phyloP scores from a whole-genome alignment of 2,797 vertebrate genomes.

The Octomys mimax region DNA sequence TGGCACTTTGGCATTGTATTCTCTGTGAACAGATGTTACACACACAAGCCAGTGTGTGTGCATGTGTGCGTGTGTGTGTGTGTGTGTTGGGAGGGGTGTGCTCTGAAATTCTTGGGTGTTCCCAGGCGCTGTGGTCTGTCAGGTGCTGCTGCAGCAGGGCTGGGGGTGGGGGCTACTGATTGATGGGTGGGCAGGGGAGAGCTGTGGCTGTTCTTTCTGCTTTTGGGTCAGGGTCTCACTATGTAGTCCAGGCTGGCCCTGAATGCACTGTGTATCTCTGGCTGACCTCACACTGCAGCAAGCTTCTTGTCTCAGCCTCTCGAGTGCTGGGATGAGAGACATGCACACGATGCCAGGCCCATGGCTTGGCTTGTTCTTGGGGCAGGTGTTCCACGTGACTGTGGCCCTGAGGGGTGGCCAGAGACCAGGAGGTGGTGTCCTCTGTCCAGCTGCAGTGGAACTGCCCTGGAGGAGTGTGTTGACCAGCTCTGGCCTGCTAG shows the following conservation, averaged over 20 bases:
- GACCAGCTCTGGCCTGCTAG: background rate
- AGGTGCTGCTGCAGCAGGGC: background rate
- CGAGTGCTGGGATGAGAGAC: background rate
- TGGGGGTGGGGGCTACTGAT: background rate
- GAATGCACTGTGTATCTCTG: background rate
- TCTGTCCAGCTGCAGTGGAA: background rate
- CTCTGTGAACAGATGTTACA: background rate
- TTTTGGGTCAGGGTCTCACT: too few species aligned
- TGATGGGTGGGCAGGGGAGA: background rate
- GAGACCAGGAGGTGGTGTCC: too few species aligned
- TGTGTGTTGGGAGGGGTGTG: background rate
- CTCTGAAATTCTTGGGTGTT: background rate
- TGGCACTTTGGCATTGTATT: background rate
- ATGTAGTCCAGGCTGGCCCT: background rate
- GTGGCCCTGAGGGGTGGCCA: fast-evolving
- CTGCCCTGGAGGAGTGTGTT: background rate
- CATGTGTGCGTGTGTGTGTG: background rate
- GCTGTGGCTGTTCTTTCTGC: background rate
- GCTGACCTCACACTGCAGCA: background rate
- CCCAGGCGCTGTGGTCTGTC: background rate
- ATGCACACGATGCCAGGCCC: background rate
- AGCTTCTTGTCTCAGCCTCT: background rate
- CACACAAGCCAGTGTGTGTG: background rate
- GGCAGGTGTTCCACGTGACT: background rate
- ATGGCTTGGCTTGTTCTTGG: background rate